Conservation (phyloP, 1,140 invertebrate species). For the Zophobas atratus region DNA sequence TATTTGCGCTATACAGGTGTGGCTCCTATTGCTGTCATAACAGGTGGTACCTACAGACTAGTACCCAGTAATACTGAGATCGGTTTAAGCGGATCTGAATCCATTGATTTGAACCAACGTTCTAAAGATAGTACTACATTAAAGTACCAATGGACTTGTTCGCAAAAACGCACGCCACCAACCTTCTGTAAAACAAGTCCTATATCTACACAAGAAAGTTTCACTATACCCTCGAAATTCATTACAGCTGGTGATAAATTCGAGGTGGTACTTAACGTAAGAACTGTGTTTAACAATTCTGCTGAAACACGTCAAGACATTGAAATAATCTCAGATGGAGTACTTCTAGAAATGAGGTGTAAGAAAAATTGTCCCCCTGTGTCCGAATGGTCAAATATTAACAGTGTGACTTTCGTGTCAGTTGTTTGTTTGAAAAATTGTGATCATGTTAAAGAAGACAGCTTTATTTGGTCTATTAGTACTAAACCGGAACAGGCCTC, state of each 20-base stretch:
- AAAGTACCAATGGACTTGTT: background rate
- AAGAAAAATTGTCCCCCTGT: slow-evolving; percentile 8
- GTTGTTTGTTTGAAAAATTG: slow-evolving; percentile 13
- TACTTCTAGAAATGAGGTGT: background rate
- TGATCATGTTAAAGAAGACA: background rate
- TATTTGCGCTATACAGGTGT: background rate
- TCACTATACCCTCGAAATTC: background rate
- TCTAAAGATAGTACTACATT: background rate
- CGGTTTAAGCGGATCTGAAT: background rate
- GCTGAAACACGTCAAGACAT: background rate
- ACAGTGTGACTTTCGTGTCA: background rate
- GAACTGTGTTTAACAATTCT: background rate
- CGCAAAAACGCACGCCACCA: background rate
- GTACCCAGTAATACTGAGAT: background rate
- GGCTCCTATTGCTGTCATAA: background rate
- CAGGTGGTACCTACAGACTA: background rate
- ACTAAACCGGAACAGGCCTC: background rate
- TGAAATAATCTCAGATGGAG: background rate
- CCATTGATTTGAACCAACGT: background rate
- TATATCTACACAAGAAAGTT: background rate
- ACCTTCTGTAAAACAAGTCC: background rate
- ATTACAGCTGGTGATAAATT: background rate
- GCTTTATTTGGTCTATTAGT: background rate
- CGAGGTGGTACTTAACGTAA: background rate
- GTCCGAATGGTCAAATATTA: background rate